Evolutionary conservation across 2,797 vertebrate species (phyloP).

Genomic region (Myotis myotis): DNA sequence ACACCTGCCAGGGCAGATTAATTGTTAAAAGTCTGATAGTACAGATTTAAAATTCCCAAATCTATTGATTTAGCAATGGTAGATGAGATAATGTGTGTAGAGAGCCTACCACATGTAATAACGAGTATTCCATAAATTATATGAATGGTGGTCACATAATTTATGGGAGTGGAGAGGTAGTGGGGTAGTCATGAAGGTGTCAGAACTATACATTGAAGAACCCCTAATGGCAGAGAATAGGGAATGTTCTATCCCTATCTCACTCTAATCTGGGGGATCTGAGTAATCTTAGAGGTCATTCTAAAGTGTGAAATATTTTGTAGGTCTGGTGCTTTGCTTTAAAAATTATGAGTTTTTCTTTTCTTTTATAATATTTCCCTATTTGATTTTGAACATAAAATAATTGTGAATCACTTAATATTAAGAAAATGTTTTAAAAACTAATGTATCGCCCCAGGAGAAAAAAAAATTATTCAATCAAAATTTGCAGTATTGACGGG

Average conservation of each 20-base stretch:
- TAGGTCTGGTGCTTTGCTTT: neutral
- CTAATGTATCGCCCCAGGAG: neutral
- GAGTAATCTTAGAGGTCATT: neutral
- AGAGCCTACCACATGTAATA: neutral
- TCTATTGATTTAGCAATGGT: neutral
- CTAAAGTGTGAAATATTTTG: neutral
- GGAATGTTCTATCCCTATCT: neutral
- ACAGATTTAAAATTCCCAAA: neutral
- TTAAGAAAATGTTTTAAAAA: neutral
- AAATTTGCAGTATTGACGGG: neutral
- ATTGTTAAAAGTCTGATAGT: neutral
- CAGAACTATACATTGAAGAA: neutral
- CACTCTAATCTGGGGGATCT: neutral
- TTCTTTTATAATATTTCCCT: neutral
- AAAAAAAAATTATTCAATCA: neutral
- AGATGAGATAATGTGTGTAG: neutral
- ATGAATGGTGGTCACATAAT: neutral
- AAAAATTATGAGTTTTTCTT: neutral
- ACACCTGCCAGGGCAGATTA: neutral
- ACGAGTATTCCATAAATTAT: neutral
- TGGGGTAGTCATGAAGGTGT: neutral
- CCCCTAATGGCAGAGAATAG: neutral
- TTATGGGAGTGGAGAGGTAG: neutral
- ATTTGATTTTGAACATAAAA: neutral
- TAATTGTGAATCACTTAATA: neutral